phyloP scores from a whole-genome alignment of 2,113 vertebrate genomes.

The Hypocryptadius cinnamomeus region DNA sequence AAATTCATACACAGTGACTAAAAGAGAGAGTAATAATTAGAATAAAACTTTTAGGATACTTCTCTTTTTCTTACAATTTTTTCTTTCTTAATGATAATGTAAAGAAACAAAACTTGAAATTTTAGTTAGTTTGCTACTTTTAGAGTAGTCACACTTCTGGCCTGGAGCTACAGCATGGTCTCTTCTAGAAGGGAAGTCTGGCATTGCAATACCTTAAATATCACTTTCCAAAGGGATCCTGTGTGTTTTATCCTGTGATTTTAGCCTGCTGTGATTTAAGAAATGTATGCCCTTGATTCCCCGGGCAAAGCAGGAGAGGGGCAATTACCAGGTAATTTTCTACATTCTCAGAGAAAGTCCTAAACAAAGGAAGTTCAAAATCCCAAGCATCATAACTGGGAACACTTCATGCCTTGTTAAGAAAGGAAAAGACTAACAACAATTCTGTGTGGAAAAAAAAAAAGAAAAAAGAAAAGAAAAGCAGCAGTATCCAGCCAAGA shows the following conservation, averaged over 20 bases:
- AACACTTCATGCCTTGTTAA: slow-evolving; percentile 14
- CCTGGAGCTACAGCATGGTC: neutral
- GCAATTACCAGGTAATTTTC: slow-evolving; percentile 14
- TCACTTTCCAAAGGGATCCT: neutral
- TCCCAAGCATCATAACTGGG: neutral
- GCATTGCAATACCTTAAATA: neutral
- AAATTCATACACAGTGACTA: neutral
- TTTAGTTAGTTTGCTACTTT: neutral
- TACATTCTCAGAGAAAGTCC: neutral
- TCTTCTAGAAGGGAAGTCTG: neutral
- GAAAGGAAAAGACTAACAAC: neutral
- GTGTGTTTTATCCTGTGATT: neutral
- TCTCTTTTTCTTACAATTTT: neutral
- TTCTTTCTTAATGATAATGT: neutral
- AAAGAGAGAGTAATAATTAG: neutral
- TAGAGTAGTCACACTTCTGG: neutral
- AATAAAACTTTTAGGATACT: neutral
- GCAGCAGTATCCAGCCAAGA: neutral
- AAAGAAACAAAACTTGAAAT: neutral
- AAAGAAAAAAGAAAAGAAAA: neutral
- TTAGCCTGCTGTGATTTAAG: neutral
- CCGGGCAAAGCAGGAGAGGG: neutral
- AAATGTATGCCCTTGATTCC: neutral
- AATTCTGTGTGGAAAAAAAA: neutral
- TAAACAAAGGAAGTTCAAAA: slow-evolving; percentile 29